Percentiles rank a stretch among this genome's conserved stretches.
Conservation (phyloP, 2,888 invertebrate species). For the Herminia tarsipennalis region DNA sequence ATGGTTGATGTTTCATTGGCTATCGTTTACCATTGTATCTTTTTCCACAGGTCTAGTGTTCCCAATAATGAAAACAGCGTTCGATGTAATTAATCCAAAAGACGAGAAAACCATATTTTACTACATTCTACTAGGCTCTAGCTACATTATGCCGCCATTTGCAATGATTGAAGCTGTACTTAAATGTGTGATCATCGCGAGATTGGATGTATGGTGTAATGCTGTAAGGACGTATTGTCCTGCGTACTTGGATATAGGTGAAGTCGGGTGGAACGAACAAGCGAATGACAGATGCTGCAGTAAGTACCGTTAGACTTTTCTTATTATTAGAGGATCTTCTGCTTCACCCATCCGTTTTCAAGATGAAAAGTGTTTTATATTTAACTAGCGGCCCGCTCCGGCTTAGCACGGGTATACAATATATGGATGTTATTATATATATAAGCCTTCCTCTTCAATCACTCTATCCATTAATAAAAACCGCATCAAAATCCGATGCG, state of each 20-base stretch:
- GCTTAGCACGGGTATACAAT: too few species aligned
- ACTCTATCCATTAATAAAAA: too few species aligned
- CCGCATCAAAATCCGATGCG: too few species aligned
- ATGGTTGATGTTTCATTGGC: too few species aligned
- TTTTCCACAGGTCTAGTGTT: constrained; percentile 50
- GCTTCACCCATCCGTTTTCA: too few species aligned
- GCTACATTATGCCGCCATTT: constrained; percentile 52
- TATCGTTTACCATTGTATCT: not conserved
- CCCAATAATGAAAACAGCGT: constrained; percentile 29
- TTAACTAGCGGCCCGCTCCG: too few species aligned
- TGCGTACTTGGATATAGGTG: constrained; percentile 2
- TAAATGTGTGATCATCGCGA: constrained; percentile 36
- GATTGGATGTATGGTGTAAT: constrained; percentile 54
- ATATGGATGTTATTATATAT: not conserved
- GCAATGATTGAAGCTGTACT: constrained; percentile 41
- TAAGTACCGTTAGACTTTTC: constrained; percentile 41
- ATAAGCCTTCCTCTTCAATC: too few species aligned
- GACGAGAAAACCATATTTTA: not conserved
- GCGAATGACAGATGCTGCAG: constrained; percentile 53
- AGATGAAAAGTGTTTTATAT: too few species aligned
- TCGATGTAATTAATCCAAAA: not conserved
- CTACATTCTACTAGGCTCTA: constrained; percentile 15
- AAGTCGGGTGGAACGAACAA: constrained; percentile 33
- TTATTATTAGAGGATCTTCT: too few species aligned
- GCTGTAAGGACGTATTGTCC: constrained; percentile 51